phyloP scores from a whole-genome alignment of 2,113 vertebrate genomes.

The Equus quagga region DNA sequence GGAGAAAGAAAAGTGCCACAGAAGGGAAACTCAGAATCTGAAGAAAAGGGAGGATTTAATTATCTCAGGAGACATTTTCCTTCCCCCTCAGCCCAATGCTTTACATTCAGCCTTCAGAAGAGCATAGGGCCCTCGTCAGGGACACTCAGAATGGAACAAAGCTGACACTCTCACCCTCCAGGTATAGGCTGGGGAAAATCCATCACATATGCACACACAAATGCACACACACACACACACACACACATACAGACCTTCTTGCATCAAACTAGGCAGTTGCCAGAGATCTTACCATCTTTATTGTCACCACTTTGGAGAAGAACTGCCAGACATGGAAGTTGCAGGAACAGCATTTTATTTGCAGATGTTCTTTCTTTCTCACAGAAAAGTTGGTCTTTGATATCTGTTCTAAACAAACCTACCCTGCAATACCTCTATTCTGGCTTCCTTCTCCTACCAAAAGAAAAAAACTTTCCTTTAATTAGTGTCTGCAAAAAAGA shows the following conservation, averaged over 20 bases:
- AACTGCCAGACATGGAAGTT: not conserved
- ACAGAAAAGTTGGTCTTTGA: not conserved
- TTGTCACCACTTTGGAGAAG: not conserved
- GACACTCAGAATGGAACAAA: not conserved
- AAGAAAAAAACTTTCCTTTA: not conserved
- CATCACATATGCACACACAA: not conserved
- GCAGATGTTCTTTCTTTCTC: not conserved
- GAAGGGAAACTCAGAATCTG: not conserved
- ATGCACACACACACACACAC: not conserved
- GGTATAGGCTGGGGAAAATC: too few species aligned
- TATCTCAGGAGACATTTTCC: not conserved
- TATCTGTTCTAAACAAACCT: not conserved
- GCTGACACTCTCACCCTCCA: not conserved
- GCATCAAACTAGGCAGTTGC: not conserved
- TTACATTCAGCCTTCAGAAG: not conserved
- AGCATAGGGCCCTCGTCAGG: not conserved
- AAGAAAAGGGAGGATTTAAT: not conserved
- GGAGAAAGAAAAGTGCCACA: not conserved
- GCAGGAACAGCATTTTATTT: not conserved
- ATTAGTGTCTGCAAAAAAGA: not conserved
- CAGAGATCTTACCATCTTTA: not conserved
- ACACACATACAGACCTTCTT: not conserved
- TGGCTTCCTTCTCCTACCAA: conserved; percentile 9
- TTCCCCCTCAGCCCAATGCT: fast-evolving
- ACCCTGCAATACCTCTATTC: not conserved